Evolutionary conservation across 2,888 invertebrate genomes (phyloP).

Genomic region (Drosophila barbarae): DNA sequence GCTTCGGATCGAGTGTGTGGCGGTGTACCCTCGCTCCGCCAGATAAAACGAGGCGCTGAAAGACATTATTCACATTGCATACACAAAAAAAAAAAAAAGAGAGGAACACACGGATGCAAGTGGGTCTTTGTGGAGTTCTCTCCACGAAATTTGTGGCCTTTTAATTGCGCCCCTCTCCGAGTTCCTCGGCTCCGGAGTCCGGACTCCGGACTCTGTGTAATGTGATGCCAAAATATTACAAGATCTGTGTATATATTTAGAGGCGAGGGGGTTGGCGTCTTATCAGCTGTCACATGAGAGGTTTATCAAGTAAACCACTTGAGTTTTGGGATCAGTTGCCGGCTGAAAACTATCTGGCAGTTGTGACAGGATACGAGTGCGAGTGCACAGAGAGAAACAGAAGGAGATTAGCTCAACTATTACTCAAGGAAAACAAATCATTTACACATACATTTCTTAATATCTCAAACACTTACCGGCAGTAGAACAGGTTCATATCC

Average conservation of each 20-base stretch:
- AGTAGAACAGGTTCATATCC: constrained; percentile 89
- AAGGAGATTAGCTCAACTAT: neutral
- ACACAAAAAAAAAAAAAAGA: constrained; percentile 6
- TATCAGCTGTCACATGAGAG: constrained; percentile 49
- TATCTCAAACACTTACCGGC: constrained; percentile 86
- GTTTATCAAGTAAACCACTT: constrained; percentile 52
- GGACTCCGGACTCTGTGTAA: constrained; percentile 45
- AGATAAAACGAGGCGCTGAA: constrained; percentile 64
- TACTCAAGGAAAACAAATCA: neutral
- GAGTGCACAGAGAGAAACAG: constrained; percentile 15
- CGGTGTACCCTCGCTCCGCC: constrained; percentile 27
- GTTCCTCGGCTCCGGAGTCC: constrained; percentile 9
- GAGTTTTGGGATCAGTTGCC: constrained; percentile 42
- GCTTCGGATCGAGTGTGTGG: constrained; percentile 33
- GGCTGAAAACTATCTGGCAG: constrained; percentile 9
- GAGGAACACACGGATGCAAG: constrained; percentile 16
- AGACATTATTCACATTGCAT: constrained; percentile 74
- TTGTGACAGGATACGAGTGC: constrained; percentile 19
- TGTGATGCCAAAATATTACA: constrained; percentile 66
- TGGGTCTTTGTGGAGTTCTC: constrained; percentile 33
- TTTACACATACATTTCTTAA: too few species aligned
- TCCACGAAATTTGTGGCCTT: constrained; percentile 37
- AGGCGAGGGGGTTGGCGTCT: constrained; percentile 11
- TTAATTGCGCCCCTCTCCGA: constrained; percentile 25
- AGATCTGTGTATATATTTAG: constrained; percentile 23